Evolutionary conservation across 1,140 invertebrate species (phyloP), one percentile per base, ranked within the genome.

Genomic region (Bombus difficillimus): DNA sequence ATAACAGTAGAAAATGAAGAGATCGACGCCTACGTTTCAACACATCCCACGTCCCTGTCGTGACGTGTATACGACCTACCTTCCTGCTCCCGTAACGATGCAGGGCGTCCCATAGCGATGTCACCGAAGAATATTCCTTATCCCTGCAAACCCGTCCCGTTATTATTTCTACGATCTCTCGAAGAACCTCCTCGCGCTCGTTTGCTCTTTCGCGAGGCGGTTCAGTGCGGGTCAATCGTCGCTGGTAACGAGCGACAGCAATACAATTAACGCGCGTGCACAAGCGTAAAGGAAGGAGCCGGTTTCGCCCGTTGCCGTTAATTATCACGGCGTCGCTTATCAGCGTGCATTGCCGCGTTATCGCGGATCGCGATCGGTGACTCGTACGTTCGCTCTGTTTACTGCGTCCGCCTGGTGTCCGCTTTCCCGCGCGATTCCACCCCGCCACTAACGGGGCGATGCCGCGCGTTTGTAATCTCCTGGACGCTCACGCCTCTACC

Each of bases 151-250:
- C 39, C 69, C 68, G 86, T 90, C 90, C 91, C 92, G 92, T 93
- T 93, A 93, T 93, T 92, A 93, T 89, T 93, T 89, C 90, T 88
- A 84, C 86, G 86, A 86, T 91, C 87, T 88, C 69, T 13, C 90
- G 85, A 76, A 64, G 83, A 69, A 89, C 86, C 79, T 90, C 89
- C 88, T 80, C 59, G 59, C 83, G 43, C 85, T 86, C 83, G 85
- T 22, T n/a, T 6, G 34, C 25, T 34, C 64, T 88, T 6, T 53
- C 0, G 39, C 3, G 22, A 15, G 28, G 28, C 13, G 18, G 28
- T 43, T 15, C 41, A 47, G 81, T 43, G 81, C 83, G 87, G 90
- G 81, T 85, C 86, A 75, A 81, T 89, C 87, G 86, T 90, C 32
- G 75, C 74, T 5, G 18, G 53, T 84, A 84, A 84, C 82, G 82